phyloP scores from a whole-genome alignment of 2,888 invertebrate species.

The Mythimna loreyi region DNA sequence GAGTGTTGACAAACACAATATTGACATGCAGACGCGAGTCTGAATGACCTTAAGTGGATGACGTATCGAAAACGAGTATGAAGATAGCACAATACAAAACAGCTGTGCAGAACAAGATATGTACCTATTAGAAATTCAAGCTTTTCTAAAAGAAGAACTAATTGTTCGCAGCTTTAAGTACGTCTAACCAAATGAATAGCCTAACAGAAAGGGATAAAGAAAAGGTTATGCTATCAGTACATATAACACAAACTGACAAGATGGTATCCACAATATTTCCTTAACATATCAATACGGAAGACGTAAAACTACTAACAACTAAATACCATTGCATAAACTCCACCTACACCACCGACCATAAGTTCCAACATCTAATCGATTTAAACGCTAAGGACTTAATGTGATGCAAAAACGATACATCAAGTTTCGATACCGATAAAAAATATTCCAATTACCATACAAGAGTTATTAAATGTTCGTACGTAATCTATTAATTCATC shows the following conservation, averaged over 20 bases:
- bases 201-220: not conserved
- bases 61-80: slow-evolving; percentile 23
- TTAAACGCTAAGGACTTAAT: slow-evolving; percentile 22
- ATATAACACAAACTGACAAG: slow-evolving; percentile 15
- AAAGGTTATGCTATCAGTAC: slow-evolving; percentile 3
- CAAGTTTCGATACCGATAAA: slow-evolving; percentile 20
- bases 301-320: not conserved
- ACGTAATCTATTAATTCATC: slow-evolving; percentile 55
- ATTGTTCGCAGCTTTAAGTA: not conserved
- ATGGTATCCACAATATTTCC: slow-evolving; percentile 21
- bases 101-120: not conserved
- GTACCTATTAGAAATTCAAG: not conserved
- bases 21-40: slow-evolving; percentile 21
- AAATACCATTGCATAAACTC: slow-evolving; percentile 15
- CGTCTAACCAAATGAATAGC: not conserved
- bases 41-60: slow-evolving; percentile 10
- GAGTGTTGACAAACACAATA: slow-evolving; percentile 38
- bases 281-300: slow-evolving; percentile 36
- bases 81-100: slow-evolving; percentile 24
- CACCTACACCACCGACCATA: slow-evolving; percentile 34
- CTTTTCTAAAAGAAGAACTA: not conserved
- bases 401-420: not conserved
- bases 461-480: slow-evolving; percentile 35
- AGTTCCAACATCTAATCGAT: slow-evolving; percentile 40
- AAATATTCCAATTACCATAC: slow-evolving; percentile 7